phyloP scores from a whole-genome alignment of 2,113 vertebrate species.

The Coreoperca whiteheadi region DNA sequence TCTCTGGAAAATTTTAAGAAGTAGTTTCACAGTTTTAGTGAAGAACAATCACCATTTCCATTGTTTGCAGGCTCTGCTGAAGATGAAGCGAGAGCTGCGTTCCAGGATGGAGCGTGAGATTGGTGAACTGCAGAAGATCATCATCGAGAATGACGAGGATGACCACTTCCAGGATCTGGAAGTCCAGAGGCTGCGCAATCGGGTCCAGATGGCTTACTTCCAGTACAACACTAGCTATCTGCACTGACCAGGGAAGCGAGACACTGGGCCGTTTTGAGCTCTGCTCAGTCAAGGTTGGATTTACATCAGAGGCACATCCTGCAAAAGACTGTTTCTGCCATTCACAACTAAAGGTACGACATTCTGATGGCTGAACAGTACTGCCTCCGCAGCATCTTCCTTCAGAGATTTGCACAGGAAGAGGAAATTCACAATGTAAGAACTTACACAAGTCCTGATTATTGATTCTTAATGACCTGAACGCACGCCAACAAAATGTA shows the following conservation, averaged over 20 bases:
- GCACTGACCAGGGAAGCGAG: constrained; percentile 59
- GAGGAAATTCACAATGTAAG: constrained; percentile 19
- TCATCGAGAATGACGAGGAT: constrained; percentile 89
- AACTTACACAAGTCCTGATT: constrained; percentile 5
- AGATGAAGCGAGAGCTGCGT: constrained; percentile 91
- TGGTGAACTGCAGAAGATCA: constrained; percentile 89
- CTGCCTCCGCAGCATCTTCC: constrained; percentile 11
- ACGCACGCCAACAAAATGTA: constrained; percentile 53
- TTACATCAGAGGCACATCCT: background rate
- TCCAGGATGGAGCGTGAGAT: constrained; percentile 94
- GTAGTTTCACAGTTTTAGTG: background rate
- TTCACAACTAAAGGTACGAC: constrained; percentile 33
- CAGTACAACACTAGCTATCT: constrained; percentile 87
- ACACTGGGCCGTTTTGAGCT: background rate
- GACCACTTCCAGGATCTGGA: constrained; percentile 91
- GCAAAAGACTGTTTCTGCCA: constrained; percentile 3
- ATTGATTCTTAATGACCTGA: constrained; percentile 42
- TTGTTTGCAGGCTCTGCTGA: constrained; percentile 86
- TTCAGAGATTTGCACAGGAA: constrained; percentile 62
- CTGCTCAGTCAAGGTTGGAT: background rate
- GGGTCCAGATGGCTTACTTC: constrained; percentile 91
- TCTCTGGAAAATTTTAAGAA: background rate
- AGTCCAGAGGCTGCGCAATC: constrained; percentile 87
- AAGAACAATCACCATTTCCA: background rate
- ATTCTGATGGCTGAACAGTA: constrained; percentile 1